Evolutionary conservation across 2,797 vertebrate genomes (phyloP).

Genomic region (Fundulus diaphanus): DNA sequence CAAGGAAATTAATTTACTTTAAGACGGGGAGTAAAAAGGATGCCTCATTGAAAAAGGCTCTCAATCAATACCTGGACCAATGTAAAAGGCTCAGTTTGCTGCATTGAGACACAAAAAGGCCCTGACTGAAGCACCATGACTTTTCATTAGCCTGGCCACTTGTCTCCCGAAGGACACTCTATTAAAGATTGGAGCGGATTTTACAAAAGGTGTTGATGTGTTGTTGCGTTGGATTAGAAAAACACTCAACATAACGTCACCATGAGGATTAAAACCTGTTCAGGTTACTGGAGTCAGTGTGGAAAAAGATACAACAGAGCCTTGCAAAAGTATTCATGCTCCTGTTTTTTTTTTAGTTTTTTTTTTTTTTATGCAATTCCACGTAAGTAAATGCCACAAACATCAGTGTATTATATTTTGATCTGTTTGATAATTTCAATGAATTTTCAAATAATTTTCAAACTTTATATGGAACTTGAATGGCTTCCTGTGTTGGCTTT

Average conservation of each 20-base stretch:
- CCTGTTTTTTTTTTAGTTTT: slow-evolving; percentile 32
- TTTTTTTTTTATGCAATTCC: slow-evolving; percentile 40
- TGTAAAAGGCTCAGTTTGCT: slow-evolving; percentile 50
- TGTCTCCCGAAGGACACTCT: slow-evolving; percentile 56
- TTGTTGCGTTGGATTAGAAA: slow-evolving; percentile 36
- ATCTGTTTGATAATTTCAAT: neutral
- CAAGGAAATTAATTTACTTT: slow-evolving; percentile 79
- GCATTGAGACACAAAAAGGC: slow-evolving; percentile 50
- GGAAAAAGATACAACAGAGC: slow-evolving; percentile 23
- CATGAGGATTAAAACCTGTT: slow-evolving; percentile 27
- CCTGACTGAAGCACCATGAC: slow-evolving; percentile 40
- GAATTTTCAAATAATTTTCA: neutral
- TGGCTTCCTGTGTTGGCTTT: no score
- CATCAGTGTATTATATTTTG: neutral
- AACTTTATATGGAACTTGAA: neutral
- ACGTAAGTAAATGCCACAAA: slow-evolving; percentile 11
- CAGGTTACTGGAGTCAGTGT: slow-evolving; percentile 9
- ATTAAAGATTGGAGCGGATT: slow-evolving; percentile 35
- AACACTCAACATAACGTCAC: neutral
- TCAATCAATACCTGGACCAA: slow-evolving; percentile 77
- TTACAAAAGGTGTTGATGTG: slow-evolving; percentile 41
- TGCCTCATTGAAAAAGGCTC: slow-evolving; percentile 66
- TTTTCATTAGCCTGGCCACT: slow-evolving; percentile 59
- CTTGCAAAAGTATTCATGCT: slow-evolving; percentile 33
- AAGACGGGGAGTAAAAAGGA: slow-evolving; percentile 73